phyloP scores from a whole-genome alignment of 1,140 invertebrate genomes.

The Saccostrea cuccullata region DNA sequence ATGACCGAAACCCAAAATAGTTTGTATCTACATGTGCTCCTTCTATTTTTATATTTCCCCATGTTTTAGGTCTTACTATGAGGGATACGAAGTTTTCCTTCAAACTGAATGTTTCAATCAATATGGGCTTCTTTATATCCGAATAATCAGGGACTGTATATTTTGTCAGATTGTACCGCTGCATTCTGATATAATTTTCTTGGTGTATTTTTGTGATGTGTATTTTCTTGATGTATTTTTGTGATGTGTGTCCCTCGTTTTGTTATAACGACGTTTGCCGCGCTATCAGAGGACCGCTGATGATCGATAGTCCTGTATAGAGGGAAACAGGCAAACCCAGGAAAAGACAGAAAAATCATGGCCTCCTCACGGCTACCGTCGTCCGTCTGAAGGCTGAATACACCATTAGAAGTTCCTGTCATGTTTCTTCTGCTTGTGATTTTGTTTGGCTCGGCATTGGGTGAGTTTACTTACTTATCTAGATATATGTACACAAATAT shows the following conservation, averaged over 20 bases:
- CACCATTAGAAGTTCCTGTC: background rate
- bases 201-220: too few relatives aligned
- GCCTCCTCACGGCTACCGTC: background rate
- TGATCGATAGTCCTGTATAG: background rate
- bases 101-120: background rate
- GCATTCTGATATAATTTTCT: too few relatives aligned
- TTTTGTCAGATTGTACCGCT: background rate
- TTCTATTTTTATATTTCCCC: background rate
- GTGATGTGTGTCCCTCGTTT: conserved; percentile 8
- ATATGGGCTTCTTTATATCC: background rate
- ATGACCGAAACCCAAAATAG: background rate
- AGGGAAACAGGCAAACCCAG: background rate
- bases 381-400: background rate
- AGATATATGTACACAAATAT: background rate
- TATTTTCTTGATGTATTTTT: background rate
- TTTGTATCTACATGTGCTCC: conserved; percentile 1
- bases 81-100: background rate
- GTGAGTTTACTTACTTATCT: background rate
- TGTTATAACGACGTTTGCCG: background rate
- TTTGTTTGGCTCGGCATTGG: background rate
- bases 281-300: background rate
- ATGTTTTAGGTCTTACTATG: background rate
- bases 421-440: background rate
- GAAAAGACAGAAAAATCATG: background rate
- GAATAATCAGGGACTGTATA: background rate